Evolutionary conservation across 2,888 invertebrate species (phyloP), one percentile per base, ranked within the genome.

Genomic region (Onchidella celtica): DNA sequence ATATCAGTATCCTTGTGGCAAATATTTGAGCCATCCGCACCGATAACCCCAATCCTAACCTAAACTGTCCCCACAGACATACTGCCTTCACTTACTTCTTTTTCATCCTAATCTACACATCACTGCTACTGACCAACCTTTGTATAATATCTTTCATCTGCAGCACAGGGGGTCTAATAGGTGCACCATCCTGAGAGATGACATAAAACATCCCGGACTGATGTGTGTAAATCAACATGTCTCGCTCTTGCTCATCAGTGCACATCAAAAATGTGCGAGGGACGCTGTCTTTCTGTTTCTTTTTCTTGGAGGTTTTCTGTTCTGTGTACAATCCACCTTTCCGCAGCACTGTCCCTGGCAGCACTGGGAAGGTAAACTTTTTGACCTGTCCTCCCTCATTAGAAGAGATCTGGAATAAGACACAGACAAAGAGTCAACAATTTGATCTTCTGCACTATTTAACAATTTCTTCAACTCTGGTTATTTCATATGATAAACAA

Each of bases 291-390:
- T 74, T 61, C 14, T 74, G 34, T 55, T 76, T 76, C 17, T 29
- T 36, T 47, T 76, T 76, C 36, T 14, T 32, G 11, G 3, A 29
- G 6, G 4, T 17, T 14, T 1, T 21, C n/a, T 76, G 17, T 66
- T 34, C 63, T 1, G 4, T 24, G 32, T 76, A 76, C 6, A 63
- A 17, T n/a, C 76, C 76, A 21, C 21, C 76, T 34, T 63, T 76
- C 6, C 66, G 27, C 17, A 76, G 40, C 2, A 76, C 76, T 17
- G 47, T 66, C n/a, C 76, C 76, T 3, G 76, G 66, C 6, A 76
- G 34, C 0, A 63, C 24, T 3, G 27, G 63, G 24, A 24, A 63
- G 2, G 27, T 3, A 0, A 14, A 29, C 32, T 17, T 24, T 6
- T 1, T 1, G 14, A 17, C n/a, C 0, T 1, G 14, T 24, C 69